These are phyloP conservation scores for Dendrocincla fuliginosa DNA, from an alignment of 2,797 vertebrate species.

Conservation along the genomic window DNA sequence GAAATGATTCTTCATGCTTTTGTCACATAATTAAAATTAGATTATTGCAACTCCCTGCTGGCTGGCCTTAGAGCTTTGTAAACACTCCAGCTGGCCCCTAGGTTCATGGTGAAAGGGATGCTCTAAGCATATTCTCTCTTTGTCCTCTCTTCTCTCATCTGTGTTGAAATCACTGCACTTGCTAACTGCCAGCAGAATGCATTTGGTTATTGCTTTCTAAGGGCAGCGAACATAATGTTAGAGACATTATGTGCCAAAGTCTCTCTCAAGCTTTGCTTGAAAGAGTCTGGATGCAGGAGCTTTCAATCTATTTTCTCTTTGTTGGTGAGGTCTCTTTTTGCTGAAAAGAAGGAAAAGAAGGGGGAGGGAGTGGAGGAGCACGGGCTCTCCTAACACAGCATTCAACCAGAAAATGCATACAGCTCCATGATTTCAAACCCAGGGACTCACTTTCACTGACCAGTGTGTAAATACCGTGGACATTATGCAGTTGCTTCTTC, in stretches of 20 bases:
- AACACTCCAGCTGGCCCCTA: constrained; percentile 76
- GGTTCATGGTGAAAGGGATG: constrained; percentile 69
- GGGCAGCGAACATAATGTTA: constrained; percentile 59
- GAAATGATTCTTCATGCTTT: constrained; percentile 80
- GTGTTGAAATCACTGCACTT: constrained; percentile 61
- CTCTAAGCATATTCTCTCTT: constrained; percentile 68
- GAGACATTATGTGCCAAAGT: constrained; percentile 51
- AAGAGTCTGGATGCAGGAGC: constrained; percentile 34
- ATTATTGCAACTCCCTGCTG: constrained; percentile 79
- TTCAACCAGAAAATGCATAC: constrained; percentile 2
- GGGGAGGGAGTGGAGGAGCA: neutral
- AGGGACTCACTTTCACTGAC: neutral
- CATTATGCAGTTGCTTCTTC: neutral
- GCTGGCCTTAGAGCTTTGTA: constrained; percentile 73
- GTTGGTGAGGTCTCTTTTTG: constrained; percentile 6
- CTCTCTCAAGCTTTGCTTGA: constrained; percentile 42
- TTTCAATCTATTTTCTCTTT: constrained; percentile 38
- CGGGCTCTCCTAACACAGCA: neutral
- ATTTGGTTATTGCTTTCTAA: constrained; percentile 72
- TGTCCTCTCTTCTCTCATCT: constrained; percentile 60
- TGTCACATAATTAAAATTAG: constrained; percentile 84
- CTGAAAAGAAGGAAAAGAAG: constrained; percentile 25
- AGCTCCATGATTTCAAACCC: neutral
- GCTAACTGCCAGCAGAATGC: constrained; percentile 65
- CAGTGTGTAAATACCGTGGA: neutral